Evolutionary conservation across 2,888 invertebrate species (phyloP).

Genomic region (Heliconius cydno): DNA sequence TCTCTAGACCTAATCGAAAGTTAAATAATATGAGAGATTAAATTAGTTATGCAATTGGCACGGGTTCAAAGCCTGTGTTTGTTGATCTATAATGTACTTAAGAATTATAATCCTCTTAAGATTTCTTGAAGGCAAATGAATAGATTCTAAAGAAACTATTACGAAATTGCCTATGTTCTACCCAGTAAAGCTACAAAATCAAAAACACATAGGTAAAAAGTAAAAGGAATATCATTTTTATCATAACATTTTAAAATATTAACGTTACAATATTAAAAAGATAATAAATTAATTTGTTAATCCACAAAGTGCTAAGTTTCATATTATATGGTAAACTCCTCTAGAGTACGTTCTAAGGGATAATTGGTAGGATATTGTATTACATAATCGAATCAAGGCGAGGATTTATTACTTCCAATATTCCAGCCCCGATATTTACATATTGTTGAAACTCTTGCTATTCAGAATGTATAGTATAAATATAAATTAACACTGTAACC

Average conservation of each 20-base stretch:
- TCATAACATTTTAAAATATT: not conserved
- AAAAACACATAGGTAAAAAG: not conserved
- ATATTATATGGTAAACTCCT: not conserved
- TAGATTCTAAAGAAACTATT: not conserved
- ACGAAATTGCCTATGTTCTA: not conserved
- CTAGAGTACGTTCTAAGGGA: not conserved
- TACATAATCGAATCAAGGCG: not conserved
- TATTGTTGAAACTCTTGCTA: not conserved
- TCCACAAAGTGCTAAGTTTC: not conserved
- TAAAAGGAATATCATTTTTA: not conserved
- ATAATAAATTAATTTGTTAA: conserved; percentile 5
- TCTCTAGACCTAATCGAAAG: no score
- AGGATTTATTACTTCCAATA: conserved; percentile 13
- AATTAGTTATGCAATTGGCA: no score
- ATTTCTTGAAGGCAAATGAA: not conserved
- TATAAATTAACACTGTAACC: not conserved
- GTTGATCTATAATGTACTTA: no score
- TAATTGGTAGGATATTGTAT: conserved; percentile 7
- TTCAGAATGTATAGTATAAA: not conserved
- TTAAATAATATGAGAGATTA: no score
- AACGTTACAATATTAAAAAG: not conserved
- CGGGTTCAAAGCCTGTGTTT: not conserved
- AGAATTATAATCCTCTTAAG: no score
- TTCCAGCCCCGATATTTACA: not conserved
- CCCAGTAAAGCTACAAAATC: not conserved